Evolutionary conservation across 2,113 vertebrate species (phyloP), one percentile per base, ranked within the genome.

Genomic region (rabbit (Oryctolagus cuniculus)): DNA sequence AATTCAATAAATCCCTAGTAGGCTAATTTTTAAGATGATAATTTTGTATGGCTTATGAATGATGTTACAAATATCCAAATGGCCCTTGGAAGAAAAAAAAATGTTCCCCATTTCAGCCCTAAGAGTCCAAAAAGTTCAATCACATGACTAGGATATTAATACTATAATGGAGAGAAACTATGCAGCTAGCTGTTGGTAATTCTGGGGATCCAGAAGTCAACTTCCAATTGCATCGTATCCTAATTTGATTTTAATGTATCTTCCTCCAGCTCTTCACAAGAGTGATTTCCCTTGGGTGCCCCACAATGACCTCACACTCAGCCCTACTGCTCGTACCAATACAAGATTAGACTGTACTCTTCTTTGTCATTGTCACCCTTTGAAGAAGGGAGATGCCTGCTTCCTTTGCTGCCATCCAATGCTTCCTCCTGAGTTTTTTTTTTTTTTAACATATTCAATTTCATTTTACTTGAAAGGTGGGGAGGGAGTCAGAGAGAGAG

Each of bases 141-240:
- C 80, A 89, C 51, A 4, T 83, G 44, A 70, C 31, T 66, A 53
- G 75, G 73, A 81, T 34, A 75, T 63, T 49, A 86, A 31, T 72
- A 25, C 72, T 81, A 19, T 84, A 51, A 22, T n/a, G 58, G 67
- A 87, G 17, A 80, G 63, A 93, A 87, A 73, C 53, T 25, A 3
- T 27, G 34, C 15, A 91, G 53, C 51, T 72, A 91, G 36, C 73
- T 94, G 67, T 25, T 10, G 51, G 70, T 73, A 84, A 83, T 82
- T 89, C 44, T 80, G 49, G 4, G 22, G 53, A 80, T 67, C 82
- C 21, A 51, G 74, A 95, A 82, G 24, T 78, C 83, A 83, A 67
- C 70, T 87, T 79, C 12, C 27, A 63, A n/a, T 79, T 66, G 82
- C 13, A 79, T 80, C 58, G 19, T 79, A 74, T 66, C 31, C 64